These are phyloP conservation scores for Andrena marginata DNA, from an alignment of 2,888 invertebrate genomes.

Conservation along the genomic window DNA sequence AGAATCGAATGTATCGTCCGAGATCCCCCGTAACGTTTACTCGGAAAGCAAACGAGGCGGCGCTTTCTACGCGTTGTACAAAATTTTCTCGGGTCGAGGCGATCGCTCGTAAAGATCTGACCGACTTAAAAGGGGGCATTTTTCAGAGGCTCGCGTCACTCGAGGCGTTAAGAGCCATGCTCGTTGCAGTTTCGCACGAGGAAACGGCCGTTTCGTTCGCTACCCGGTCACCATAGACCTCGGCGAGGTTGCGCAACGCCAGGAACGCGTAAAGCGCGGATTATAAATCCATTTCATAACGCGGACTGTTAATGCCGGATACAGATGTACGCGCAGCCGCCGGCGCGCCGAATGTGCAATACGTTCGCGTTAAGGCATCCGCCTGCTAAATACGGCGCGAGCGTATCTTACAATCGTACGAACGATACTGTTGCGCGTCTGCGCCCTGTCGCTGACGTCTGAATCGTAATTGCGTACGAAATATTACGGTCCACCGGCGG, in stretches of 20 bases:
- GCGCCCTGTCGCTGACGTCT: conserved; percentile 69
- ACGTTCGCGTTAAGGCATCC: conserved; percentile 61
- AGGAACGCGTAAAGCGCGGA: conserved; percentile 50
- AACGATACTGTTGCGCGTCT: conserved; percentile 49
- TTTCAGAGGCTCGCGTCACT: no score
- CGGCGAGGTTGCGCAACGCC: conserved; percentile 43
- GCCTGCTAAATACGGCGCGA: conserved; percentile 65
- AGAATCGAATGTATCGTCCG: no score
- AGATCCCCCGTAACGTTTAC: no score
- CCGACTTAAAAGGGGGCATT: no score
- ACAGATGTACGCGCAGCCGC: conserved; percentile 40
- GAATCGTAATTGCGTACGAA: conserved; percentile 71
- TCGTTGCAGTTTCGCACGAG: not conserved
- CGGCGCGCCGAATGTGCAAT: conserved; percentile 51
- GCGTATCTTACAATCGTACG: conserved; percentile 66
- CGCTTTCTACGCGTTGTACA: no score
- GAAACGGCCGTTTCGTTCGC: conserved; percentile 4
- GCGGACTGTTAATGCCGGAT: conserved; percentile 54
- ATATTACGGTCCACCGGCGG: conserved; percentile 56
- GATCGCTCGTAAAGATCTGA: no score
- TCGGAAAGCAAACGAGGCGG: no score
- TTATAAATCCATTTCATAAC: conserved; percentile 68
- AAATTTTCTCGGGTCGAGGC: no score
- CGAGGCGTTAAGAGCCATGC: not conserved
- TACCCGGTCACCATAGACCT: conserved; percentile 27